phyloP scores from a whole-genome alignment of 2,888 invertebrate genomes.

The Oscheius myriophilus region DNA sequence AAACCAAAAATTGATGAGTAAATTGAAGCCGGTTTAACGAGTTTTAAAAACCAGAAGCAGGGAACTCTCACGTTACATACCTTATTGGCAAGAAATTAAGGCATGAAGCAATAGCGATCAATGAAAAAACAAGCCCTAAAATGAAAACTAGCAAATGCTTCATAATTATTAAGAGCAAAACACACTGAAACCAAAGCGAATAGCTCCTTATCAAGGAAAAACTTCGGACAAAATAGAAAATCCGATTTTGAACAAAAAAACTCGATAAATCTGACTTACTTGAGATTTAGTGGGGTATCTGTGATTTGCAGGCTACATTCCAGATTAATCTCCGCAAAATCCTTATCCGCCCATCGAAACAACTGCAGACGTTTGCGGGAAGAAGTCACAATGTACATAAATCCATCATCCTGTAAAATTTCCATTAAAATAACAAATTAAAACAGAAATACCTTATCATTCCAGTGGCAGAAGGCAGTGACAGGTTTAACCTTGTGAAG shows the following conservation, averaged over 20 bases:
- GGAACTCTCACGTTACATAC: too few species aligned
- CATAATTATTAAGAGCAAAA: too few species aligned
- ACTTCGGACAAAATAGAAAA: too few species aligned
- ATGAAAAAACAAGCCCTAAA: too few species aligned
- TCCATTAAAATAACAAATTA: not conserved
- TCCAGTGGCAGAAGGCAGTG: slow-evolving; percentile 38
- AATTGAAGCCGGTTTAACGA: too few species aligned
- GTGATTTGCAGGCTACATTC: slow-evolving; percentile 36
- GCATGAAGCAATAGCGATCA: too few species aligned
- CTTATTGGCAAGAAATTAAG: too few species aligned
- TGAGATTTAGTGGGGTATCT: slow-evolving; percentile 38
- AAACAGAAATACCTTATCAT: slow-evolving; percentile 20
- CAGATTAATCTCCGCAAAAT: slow-evolving; percentile 66
- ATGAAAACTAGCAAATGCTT: too few species aligned
- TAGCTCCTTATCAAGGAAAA: too few species aligned
- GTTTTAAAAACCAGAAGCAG: too few species aligned
- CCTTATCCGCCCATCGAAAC: slow-evolving; percentile 70
- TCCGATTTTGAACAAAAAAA: slow-evolving; percentile 1
- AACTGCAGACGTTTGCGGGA: slow-evolving; percentile 55
- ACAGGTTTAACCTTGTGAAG: slow-evolving; percentile 45
- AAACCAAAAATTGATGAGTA: not conserved
- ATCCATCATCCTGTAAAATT: slow-evolving; percentile 13
- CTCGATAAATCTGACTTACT: slow-evolving; percentile 25
- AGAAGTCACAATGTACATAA: slow-evolving; percentile 55
- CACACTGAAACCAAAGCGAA: too few species aligned